These are phyloP conservation scores for Murina feae DNA, from an alignment of 2,113 vertebrate genomes.

Conservation along the genomic window DNA sequence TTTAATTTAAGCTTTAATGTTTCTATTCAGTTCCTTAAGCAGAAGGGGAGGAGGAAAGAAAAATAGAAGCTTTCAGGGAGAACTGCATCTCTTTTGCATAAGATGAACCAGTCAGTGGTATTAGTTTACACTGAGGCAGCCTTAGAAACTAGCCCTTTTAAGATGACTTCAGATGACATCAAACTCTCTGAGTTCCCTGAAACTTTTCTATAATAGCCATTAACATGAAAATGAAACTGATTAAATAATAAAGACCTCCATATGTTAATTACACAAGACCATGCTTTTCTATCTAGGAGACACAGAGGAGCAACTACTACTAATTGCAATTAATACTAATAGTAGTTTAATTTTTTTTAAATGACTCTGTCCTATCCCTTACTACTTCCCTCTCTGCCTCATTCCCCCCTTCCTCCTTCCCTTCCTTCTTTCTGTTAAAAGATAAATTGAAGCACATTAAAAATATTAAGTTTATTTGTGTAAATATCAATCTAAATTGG, in stretches of 20 bases:
- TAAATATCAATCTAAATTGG: neutral
- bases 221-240: constrained; percentile 56
- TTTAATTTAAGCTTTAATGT: constrained; percentile 44
- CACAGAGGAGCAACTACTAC: neutral
- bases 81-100: constrained; percentile 65
- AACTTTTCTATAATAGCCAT: constrained; percentile 58
- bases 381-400: neutral
- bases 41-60: constrained; percentile 43
- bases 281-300: neutral
- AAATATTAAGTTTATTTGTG: neutral
- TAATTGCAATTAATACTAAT: no score
- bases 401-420: fast-evolving
- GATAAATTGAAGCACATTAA: neutral
- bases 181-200: constrained; percentile 36
- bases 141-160: constrained; percentile 47
- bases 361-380: neutral
- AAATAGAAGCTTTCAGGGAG: constrained; percentile 45
- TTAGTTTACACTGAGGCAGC: constrained; percentile 55
- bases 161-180: neutral
- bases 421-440: neutral
- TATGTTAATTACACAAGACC: neutral
- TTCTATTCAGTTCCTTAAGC: constrained; percentile 30
- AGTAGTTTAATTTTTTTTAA: neutral
- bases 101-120: constrained; percentile 42
- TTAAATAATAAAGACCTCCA: neutral